These are phyloP conservation scores for Phylloscopus trochilus DNA, from an alignment of 2,113 vertebrate species.

Conservation along the genomic window DNA sequence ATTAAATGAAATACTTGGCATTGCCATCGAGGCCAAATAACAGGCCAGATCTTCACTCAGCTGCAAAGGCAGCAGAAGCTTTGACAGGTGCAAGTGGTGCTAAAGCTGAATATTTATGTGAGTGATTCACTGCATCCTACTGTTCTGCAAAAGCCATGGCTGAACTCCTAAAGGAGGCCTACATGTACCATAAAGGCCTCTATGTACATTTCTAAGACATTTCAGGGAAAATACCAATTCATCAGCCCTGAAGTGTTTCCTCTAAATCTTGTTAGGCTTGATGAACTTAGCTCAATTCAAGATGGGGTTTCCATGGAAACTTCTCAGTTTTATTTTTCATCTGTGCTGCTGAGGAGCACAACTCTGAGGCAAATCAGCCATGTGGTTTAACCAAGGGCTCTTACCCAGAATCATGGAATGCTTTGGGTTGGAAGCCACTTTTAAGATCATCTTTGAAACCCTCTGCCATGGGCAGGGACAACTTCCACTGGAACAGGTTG, in stretches of 20 bases:
- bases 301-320: constrained; percentile 44
- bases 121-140: background rate
- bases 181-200: background rate
- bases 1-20: background rate
- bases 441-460: background rate
- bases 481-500: background rate
- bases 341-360: background rate
- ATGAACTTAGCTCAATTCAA: constrained; percentile 42
- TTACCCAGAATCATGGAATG: background rate
- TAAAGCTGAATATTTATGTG: background rate
- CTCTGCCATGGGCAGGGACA: rapidly evolving
- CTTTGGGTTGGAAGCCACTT: background rate
- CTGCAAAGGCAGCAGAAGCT: background rate
- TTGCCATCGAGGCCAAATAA: background rate
- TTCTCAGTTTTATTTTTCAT: background rate
- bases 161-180: background rate
- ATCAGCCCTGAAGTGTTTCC: background rate
- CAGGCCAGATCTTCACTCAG: background rate
- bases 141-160: background rate
- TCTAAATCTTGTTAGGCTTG: constrained; percentile 18
- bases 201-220: background rate
- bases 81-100: background rate
- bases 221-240: background rate
- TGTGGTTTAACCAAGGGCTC: background rate
- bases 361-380: background rate